Evolutionary conservation across 2,797 vertebrate genomes (phyloP).

Genomic region (Atherinosoma microstoma): DNA sequence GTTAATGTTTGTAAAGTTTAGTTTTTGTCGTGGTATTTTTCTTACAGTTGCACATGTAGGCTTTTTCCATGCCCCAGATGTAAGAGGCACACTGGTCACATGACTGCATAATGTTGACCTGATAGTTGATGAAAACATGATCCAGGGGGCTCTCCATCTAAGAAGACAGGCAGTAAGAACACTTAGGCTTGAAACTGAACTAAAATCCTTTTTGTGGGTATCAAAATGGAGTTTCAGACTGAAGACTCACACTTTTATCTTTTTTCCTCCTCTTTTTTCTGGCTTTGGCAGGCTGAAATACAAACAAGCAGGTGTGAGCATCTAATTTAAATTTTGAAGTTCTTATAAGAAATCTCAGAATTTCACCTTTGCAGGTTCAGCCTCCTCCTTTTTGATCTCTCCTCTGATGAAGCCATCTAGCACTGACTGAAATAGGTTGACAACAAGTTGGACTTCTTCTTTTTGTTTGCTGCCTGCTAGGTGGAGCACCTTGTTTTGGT

Average conservation of each 20-base stretch:
- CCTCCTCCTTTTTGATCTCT: slow-evolving; percentile 91
- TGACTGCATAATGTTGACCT: slow-evolving; percentile 96
- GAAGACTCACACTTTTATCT: slow-evolving; percentile 89
- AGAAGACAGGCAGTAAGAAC: neutral
- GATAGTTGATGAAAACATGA: slow-evolving; percentile 92
- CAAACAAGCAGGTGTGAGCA: slow-evolving; percentile 23
- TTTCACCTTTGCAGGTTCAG: slow-evolving; percentile 90
- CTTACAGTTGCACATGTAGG: slow-evolving; percentile 96
- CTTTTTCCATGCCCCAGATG: slow-evolving; percentile 99
- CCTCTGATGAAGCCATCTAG: slow-evolving; percentile 95
- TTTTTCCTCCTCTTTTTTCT: slow-evolving; percentile 96
- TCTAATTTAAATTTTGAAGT: neutral
- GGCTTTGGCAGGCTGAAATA: slow-evolving; percentile 88
- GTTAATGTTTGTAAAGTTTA: neutral
- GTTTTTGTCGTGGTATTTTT: slow-evolving; percentile 1
- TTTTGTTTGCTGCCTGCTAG: slow-evolving; percentile 89
- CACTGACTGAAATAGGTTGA: slow-evolving; percentile 97
- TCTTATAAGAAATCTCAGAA: neutral
- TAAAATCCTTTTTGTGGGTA: neutral
- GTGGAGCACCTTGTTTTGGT: slow-evolving; percentile 90
- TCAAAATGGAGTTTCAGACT: neutral
- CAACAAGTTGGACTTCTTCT: slow-evolving; percentile 91
- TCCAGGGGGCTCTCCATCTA: slow-evolving; percentile 92
- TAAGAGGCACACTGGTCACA: slow-evolving; percentile 95
- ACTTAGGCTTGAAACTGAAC: neutral